Evolutionary conservation across 2,113 vertebrate genomes (phyloP).

Genomic region (Atrichornis clamosus): DNA sequence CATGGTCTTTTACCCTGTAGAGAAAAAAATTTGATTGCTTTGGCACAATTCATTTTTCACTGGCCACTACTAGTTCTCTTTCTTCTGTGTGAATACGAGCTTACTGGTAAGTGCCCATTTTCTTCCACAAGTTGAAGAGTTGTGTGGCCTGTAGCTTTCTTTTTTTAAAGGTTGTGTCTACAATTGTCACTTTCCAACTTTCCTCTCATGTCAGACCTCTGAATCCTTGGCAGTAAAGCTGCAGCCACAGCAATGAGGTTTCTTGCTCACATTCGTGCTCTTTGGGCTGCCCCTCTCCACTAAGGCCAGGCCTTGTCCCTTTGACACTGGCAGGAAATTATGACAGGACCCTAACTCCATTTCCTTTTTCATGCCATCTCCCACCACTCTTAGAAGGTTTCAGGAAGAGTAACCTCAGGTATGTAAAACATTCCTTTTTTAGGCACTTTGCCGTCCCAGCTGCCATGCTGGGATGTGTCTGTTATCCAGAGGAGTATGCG

Average conservation of each 20-base stretch:
- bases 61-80: neutral
- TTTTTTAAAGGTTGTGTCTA: neutral
- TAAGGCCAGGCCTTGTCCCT: neutral
- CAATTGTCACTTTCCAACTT: neutral
- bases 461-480: neutral
- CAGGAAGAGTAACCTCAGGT: neutral
- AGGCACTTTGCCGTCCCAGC: neutral
- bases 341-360: neutral
- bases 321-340: neutral
- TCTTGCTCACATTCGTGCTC: neutral
- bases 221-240: neutral
- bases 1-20: neutral
- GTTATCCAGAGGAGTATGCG: neutral
- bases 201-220: neutral
- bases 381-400: neutral
- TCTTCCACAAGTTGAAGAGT: neutral
- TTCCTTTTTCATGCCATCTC: neutral
- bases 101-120: neutral
- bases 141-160: neutral
- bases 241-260: neutral
- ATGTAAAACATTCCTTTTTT: neutral
- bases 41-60: neutral
- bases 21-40: neutral
- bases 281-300: neutral
- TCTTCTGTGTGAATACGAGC: neutral